Evolutionary conservation across 2,888 invertebrate genomes (phyloP).

Genomic region (Hypomecis atomaria): DNA sequence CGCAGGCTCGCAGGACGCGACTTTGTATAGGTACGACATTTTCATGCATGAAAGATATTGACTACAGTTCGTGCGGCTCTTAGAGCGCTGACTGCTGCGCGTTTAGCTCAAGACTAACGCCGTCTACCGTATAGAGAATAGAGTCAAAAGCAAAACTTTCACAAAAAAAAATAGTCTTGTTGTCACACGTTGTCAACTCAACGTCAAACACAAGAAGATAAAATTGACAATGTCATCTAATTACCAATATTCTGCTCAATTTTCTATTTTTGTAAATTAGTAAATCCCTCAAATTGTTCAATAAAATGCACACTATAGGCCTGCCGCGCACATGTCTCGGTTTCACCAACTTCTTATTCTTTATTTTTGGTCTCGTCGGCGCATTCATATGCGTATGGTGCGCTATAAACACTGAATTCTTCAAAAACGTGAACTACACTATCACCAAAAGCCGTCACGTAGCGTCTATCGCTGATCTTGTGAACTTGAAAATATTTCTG

Average conservation of each 20-base stretch:
- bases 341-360: conserved; percentile 70
- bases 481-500: conserved; percentile 68
- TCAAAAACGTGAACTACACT: conserved; percentile 71
- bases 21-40: no score
- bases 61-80: no score
- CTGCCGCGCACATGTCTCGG: conserved; percentile 76
- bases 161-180: no score
- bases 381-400: conserved; percentile 72
- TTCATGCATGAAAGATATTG: no score
- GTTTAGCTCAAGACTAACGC: no score
- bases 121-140: no score
- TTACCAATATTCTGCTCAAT: not conserved
- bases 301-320: conserved; percentile 69
- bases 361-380: conserved; percentile 58
- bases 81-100: no score
- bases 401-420: conserved; percentile 68
- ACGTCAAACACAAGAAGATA: not conserved
- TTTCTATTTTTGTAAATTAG: not conserved
- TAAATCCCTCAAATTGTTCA: not conserved
- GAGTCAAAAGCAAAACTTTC: no score
- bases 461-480: conserved; percentile 61
- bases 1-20: no score
- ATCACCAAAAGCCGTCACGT: conserved; percentile 69
- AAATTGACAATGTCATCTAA: not conserved
- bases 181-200: no score